Evolutionary conservation across 2,113 vertebrate genomes (phyloP), one percentile per base, ranked within the genome.

Genomic region (Ailurus styani): DNA sequence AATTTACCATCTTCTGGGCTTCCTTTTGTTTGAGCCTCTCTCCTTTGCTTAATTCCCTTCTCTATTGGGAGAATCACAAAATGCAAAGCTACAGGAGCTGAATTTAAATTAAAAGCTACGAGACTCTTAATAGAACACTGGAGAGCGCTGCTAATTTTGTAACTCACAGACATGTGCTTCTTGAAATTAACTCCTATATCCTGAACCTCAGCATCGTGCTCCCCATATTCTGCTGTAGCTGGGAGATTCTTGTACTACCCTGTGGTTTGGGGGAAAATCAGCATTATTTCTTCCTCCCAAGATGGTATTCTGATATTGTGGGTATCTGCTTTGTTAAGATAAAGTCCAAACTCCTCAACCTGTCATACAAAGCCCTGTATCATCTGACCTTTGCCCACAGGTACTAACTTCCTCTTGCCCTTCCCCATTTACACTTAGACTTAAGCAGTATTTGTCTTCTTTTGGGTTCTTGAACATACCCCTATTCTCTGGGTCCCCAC

Each of bases 1-100:
- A 95, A 55, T 95, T 86, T 73, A 94, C 88, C 52, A 34, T 96
- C 82, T 55, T 60, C 70, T 68, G 62, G 37, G 54, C n/a, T 95
- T 91, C 82, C 91, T 93, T 97, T 97, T 96, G 96, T 98, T 79
- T 95, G 86, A 73, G 86, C 13, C 15, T 66, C 64, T 97, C 57
- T 95, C 60, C 20, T 96, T 93, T 93, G 66, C 77, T 93, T 95
- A 94, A 86, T 96, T 91, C 78, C 60, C n/a, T n/a, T 91, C 82
- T 95, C 88, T 90, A 40, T 18, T 60, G 87, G 92, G 83, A 85
- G 83, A 95, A 86, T 72, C 37, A 52, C 47, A 85, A 25, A 73
- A 73, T 86, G 55, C 7, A 77, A 96, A 95, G 25, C 60, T 52
- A 54, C 40, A 47, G 50, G 85, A 87, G 31, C 70, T 85, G 93